Conservation (phyloP, 1,140 invertebrate genomes). For the Ooceraea biroi region DNA sequence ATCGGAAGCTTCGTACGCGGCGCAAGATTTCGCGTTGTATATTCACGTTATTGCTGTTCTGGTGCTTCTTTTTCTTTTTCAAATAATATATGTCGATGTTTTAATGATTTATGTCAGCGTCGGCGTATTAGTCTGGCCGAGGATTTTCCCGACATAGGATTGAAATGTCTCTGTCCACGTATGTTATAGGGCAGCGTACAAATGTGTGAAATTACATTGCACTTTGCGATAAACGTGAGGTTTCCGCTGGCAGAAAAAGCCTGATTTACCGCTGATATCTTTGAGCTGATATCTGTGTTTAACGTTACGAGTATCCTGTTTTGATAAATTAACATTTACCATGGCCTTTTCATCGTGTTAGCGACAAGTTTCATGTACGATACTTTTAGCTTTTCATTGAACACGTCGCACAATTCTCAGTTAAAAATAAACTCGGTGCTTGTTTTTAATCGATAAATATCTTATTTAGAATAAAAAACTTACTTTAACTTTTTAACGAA, state of each 20-base stretch:
- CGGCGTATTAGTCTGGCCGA: neutral
- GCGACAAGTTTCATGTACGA: neutral
- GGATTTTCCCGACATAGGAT: neutral
- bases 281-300: neutral
- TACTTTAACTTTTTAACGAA: too few relatives aligned
- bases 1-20: conserved; percentile 1
- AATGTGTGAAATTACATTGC: conserved; percentile 19
- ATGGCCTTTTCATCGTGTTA: neutral
- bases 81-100: neutral
- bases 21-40: conserved; percentile 7
- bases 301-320: conserved; percentile 33
- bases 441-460: conserved; percentile 5
- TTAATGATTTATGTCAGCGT: neutral
- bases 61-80: neutral
- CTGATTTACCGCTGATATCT: neutral
- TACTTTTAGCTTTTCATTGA: neutral
- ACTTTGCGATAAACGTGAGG: neutral
- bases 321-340: conserved; percentile 2
- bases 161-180: neutral
- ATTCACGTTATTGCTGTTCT: neutral
- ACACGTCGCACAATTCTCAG: neutral
- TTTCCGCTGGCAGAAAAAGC: neutral
- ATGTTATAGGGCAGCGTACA: neutral
- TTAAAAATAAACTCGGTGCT: neutral
- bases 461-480: neutral